Evolutionary conservation across 2,888 invertebrate genomes (phyloP).

Genomic region (Drosophila nigritarsus): DNA sequence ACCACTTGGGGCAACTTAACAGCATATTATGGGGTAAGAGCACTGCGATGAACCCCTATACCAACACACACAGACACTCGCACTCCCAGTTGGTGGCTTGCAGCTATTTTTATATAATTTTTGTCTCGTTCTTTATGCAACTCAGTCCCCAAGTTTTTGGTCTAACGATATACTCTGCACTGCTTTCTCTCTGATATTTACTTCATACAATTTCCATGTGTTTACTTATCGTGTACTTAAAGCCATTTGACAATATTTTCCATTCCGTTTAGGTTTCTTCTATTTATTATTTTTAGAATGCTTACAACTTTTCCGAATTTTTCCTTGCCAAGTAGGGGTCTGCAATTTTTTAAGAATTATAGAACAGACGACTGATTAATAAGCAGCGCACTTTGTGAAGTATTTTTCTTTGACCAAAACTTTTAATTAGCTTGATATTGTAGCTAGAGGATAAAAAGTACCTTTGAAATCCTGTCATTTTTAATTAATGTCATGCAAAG

Average conservation of each 20-base stretch:
- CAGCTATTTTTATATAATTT: conserved; percentile 81
- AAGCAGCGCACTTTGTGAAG: conserved; percentile 50
- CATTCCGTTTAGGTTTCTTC: conserved; percentile 27
- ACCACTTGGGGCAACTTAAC: conserved; percentile 65
- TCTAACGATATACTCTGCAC: conserved; percentile 23
- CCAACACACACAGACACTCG: conserved; percentile 13
- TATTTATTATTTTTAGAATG: conserved; percentile 34
- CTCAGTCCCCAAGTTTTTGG: conserved; percentile 8
- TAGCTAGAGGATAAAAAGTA: conserved; percentile 39
- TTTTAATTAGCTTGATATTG: conserved; percentile 76
- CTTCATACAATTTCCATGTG: conserved; percentile 52
- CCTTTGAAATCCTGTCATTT: conserved; percentile 53
- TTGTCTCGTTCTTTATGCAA: conserved; percentile 45
- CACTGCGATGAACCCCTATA: conserved; percentile 28
- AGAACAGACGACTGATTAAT: conserved; percentile 58
- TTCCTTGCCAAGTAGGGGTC: neutral
- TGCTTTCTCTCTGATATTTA: conserved; percentile 38
- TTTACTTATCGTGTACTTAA: conserved; percentile 58
- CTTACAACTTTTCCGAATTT: conserved; percentile 33
- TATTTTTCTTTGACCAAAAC: conserved; percentile 64
- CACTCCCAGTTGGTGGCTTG: conserved; percentile 49
- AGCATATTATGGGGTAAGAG: conserved; percentile 41
- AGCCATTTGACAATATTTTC: conserved; percentile 53
- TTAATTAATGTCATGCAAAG: conserved; percentile 65
- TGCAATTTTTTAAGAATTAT: conserved; percentile 46